Base-by-base conservation (phyloP, 1,140 invertebrate species). In the Liolophura sinensis region DNA sequence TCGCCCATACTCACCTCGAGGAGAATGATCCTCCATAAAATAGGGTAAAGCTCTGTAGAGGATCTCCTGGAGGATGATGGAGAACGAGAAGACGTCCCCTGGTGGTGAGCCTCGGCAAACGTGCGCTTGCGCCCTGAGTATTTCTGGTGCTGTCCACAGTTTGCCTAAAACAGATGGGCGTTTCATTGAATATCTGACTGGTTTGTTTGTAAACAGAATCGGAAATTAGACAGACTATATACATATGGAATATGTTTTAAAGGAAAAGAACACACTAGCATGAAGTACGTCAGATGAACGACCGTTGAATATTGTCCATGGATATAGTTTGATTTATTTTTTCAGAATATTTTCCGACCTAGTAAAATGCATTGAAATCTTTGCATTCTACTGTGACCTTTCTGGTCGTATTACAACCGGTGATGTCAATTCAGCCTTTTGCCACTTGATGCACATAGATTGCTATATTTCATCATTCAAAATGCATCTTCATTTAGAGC, bases 61-160 rank as follows among this genome's bases (percentile, higher is more conserved):
- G 0, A 96, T 91, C 85, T 97, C 94, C 80, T 95, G 93, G 88
- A 96, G 91, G 68, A 96, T 91, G 69, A 97, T 96, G 27, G 91
- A 92, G 78, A 97, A 95, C 68, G 92, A 93, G 85, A 94, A 97
- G 62, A 96, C 92, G 82, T 97, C 95, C 0, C 90, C 95, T 84
- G 94, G 93, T 80, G 92, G 93, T 24, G 91, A 91, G 20, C 93
- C 93, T 58, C 77, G 75, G 3, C 64, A 20, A 0, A 74, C 74
- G 18, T 63, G 67, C 49, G 69, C 70, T 1, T 69, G 61, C 60
- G 78, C 46, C 40, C 93, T 88, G 62, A 97, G 84, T 63, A 94
- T 83, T 85, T 97, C 95, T 4, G 95, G 95, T 0, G 94, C 92
- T 25, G 91, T 94, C 94, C 94, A 97, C 62, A 96, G 85, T 51